These are phyloP conservation scores for Phymatocera aterrima DNA, from an alignment of 2,888 invertebrate genomes.

Conservation along the genomic window DNA sequence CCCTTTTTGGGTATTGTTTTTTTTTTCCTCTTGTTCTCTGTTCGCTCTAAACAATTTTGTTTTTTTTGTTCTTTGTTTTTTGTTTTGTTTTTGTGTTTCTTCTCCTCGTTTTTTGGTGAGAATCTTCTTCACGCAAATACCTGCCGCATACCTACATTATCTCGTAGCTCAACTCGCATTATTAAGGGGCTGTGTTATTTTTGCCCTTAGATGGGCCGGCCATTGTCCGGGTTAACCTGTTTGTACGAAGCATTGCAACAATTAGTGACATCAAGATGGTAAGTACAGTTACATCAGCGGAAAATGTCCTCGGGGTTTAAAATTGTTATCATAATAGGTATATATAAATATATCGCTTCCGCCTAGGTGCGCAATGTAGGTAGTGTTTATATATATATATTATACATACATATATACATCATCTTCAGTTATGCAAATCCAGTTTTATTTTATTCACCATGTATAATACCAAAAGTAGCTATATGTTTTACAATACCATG, in stretches of 20 bases:
- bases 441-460: neutral
- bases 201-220: constrained; percentile 91
- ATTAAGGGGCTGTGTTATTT: constrained; percentile 73
- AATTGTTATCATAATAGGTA: no score
- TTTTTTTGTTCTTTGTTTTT: no score
- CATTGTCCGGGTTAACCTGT: constrained; percentile 97
- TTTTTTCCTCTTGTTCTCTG: no score
- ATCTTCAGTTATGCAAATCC: constrained; percentile 3
- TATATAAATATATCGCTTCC: no score
- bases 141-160: neutral
- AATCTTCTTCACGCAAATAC: neutral
- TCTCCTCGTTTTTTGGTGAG: no score
- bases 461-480: no score
- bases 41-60: no score
- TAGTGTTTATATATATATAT: neutral
- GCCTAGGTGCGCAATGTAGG: constrained; percentile 25
- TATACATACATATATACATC: neutral
- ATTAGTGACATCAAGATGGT: constrained; percentile 99
- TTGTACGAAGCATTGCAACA: constrained; percentile 97
- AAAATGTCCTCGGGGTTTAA: constrained; percentile 31
- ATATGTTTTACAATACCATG: constrained; percentile 31
- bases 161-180: constrained; percentile 52
- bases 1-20: no score
- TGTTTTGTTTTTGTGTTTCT: no score
- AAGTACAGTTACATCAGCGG: constrained; percentile 78